Evolutionary conservation across 2,797 vertebrate species (phyloP), one percentile per base, ranked within the genome.

Genomic region (Corythornis leucogaster): DNA sequence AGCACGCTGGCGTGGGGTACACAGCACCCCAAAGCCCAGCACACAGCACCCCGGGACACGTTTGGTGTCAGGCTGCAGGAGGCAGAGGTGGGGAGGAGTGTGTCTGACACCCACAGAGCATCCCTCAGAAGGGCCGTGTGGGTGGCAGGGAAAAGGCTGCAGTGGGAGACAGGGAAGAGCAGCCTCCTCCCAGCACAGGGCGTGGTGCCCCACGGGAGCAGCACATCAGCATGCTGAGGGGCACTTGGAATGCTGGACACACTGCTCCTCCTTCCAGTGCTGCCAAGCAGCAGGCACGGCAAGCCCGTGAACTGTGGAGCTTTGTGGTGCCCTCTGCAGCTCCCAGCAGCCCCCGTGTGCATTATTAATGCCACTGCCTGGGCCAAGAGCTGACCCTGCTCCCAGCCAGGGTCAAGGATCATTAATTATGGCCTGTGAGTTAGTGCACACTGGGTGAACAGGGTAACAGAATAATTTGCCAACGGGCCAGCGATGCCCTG

Each of bases 341-440:
- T 46, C 77, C 59, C 54, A 93, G 85, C 74, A 80, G 74, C n/a
- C 43, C 30, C 51, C 53, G 25, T 15, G 22, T 53, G 15, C 62
- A 87, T 82, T 66, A 80, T 91, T 54, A 54, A 89, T 55, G 62
- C 24, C 80, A 64, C 30, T 66, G 35, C 13, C 69, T 85, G 77
- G 75, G 83, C 66, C 82, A 84, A 31, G 87, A 54, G 13, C 63
- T 40, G 55, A 80, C 77, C 82, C 43, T 50, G 64, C 51, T 59
- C 62, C 85, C 61, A 70, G 67, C n/a, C 79, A 61, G 42, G 84
- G 83, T 25, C 66, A 54, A 26, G 50, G 11, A 6, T 40, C 42
- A 80, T 57, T 69, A 69, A 67, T 68, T 66, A 17, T n/a, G 28
- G 24, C 43, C 46, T 70, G 26, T 48, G 70, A 84, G 80, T 38